Percentiles rank a stretch among this genome's conserved stretches.
These are phyloP conservation scores for Macrostomum lignano DNA, from an alignment of 1,140 invertebrate genomes.

Conservation along the genomic window DNA sequence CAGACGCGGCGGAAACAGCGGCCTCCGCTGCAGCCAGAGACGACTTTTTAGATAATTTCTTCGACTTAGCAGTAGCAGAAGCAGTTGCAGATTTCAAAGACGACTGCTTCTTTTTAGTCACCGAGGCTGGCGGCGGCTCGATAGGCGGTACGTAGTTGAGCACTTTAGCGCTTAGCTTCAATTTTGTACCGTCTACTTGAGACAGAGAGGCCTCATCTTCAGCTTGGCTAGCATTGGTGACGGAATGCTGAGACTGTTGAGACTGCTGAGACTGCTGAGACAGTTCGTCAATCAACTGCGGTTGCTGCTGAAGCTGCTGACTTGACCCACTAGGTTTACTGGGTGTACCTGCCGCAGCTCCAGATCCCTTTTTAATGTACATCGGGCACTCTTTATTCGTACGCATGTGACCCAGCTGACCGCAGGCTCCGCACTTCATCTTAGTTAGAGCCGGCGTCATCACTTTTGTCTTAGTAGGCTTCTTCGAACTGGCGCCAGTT, in stretches of 20 bases:
- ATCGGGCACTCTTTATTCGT: slow-evolving; percentile 85
- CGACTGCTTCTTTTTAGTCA: too few species aligned
- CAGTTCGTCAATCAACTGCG: slow-evolving; percentile 9
- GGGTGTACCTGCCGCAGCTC: neutral
- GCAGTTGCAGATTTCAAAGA: too few species aligned
- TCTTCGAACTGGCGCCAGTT: too few species aligned
- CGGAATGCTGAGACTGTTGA: neutral
- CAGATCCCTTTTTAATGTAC: slow-evolving; percentile 32
- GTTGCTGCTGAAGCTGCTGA: neutral
- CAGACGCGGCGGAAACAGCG: too few species aligned
- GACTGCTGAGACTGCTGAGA: neutral
- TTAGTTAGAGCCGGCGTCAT: slow-evolving; percentile 13
- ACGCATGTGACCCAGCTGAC: slow-evolving; percentile 50
- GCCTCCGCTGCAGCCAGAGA: too few species aligned
- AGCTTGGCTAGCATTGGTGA: neutral
- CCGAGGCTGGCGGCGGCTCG: neutral
- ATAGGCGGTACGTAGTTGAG: neutral
- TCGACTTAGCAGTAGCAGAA: too few species aligned
- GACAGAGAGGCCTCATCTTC: neutral
- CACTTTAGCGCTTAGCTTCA: neutral
- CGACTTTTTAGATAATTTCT: too few species aligned
- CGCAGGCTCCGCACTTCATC: slow-evolving; percentile 77
- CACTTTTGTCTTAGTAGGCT: too few species aligned
- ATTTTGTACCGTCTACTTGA: neutral
- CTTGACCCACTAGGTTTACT: neutral